Evolutionary conservation across 2,797 vertebrate species (phyloP), one percentile per base, ranked within the genome.

Genomic region (Linurgus olivaceus): DNA sequence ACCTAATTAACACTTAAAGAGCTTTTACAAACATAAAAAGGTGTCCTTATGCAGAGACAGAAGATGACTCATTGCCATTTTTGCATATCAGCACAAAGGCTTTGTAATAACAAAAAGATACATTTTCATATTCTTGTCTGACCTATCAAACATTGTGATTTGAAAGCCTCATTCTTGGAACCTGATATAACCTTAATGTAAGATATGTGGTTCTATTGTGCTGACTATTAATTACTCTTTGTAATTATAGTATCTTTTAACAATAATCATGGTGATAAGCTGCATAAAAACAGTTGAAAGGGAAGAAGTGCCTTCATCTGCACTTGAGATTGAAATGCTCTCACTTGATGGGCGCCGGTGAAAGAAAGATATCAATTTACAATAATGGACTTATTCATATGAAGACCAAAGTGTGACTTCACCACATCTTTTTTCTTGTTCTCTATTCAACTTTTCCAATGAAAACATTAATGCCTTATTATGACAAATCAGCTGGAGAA

Each of bases 201-300:
- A 91, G n/a, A 95, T 82, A 80, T 55, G 75, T 63, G 44, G 57
- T 68, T 96, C 72, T 94, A 90, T 96, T 94, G 67, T 94, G 86
- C 75, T 94, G 91, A 86, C 37, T 97, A 57, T 78, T 96, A 96
- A 97, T 97, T 97, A 96, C 95, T 97, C 50, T 95, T 95, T 76
- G 55, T 94, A 97, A 96, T 96, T 97, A 87, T 78, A 74, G 51
- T 67, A 95, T 93, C 78, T 93, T 87, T 70, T 51, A 96, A 90
- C 52, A 93, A 95, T 90, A 93, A 94, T 94, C 62, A 73, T 94
- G 86, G 96, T 95, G 70, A 92, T 90, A 94, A 89, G 28, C 14
- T 62, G 48, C 55, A 40, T 94, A 96, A 93, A 29, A 68, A 52
- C 50, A 63, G 25, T 38, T 73, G 86, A 95, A 91, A 93, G n/a